Evolutionary conservation across 2,797 vertebrate genomes (phyloP), one percentile per base, ranked within the genome.

Genomic region (Capromys pilorides): DNA sequence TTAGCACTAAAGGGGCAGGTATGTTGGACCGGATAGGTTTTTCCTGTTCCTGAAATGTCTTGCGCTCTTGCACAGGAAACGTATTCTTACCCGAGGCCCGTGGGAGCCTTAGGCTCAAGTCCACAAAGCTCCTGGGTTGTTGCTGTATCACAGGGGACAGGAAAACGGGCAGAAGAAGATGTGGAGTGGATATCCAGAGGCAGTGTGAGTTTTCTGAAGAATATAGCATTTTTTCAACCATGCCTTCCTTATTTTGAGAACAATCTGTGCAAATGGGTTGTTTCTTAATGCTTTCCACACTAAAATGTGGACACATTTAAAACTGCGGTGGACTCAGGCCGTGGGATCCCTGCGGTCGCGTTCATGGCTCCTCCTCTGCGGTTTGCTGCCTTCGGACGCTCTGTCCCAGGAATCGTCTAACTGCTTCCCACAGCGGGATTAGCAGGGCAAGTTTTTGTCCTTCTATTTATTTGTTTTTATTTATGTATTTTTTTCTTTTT

Each of bases 1-100:
- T n/a, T n/a, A n/a, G n/a, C n/a, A n/a, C n/a, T n/a, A 97, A 97
- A 97, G 94, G 96, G 95, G 95, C 96, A 97, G 95, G 96, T 96
- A 96, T 96, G 88, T 95, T 97, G 96, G 94, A 97, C 95, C 96
- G 94, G 97, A 97, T 95, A 87, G 69, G 94, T 95, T 87, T 96
- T 97, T 97, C 97, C 97, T 97, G 97, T 97, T 95, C 94, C 95
- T 95, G 93, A 97, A 97, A 96, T 96, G 95, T 96, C 96, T 85
- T 86, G 92, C 97, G 92, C 93, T 97, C 95, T 96, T 94, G 91
- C 93, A 97, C 97, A 97, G 97, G 97, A 97, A 97, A 93, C 31
- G 45, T 90, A 91, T 96, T 96, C 97, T 95, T 95, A 95, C 86
- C 78, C 51, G 0, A 87, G 77, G 94, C 93, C 86, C 59, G 91